phyloP scores from a whole-genome alignment of 2,797 vertebrate genomes.

The Poeciliopsis presidionis region DNA sequence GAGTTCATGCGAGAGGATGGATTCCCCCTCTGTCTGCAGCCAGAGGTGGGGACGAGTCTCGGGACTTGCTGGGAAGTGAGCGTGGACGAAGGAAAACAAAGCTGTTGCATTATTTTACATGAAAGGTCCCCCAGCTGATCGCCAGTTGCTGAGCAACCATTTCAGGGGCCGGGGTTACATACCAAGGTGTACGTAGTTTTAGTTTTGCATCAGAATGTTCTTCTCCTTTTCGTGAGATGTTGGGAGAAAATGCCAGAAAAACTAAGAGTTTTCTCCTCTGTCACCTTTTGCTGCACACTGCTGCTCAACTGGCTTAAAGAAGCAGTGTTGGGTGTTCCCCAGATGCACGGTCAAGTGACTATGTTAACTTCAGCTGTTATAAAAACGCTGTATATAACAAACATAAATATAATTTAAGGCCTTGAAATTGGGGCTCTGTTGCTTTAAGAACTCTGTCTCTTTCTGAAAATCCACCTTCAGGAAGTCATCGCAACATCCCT shows the following conservation, averaged over 20 bases:
- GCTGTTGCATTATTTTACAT: not conserved
- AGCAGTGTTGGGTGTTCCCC: too few relatives aligned
- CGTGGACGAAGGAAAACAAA: not conserved
- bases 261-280: not conserved
- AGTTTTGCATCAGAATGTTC: not conserved
- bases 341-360: too few relatives aligned
- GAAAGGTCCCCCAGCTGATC: not conserved
- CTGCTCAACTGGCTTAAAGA: not conserved
- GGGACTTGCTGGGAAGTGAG: not conserved
- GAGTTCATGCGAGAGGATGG: conserved; percentile 25
- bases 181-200: not conserved
- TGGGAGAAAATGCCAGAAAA: not conserved
- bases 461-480: too few relatives aligned
- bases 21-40: conserved; percentile 23
- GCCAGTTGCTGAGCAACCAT: not conserved
- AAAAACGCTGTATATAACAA: too few relatives aligned
- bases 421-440: too few relatives aligned
- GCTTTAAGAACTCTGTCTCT: too few relatives aligned
- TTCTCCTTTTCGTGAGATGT: not conserved
- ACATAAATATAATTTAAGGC: too few relatives aligned
- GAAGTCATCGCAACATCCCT: too few relatives aligned
- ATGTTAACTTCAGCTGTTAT: too few relatives aligned
- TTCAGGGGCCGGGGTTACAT: not conserved
- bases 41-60: not conserved
- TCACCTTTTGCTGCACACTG: not conserved